These are phyloP conservation scores for Thymelicus sylvestris DNA, from an alignment of 2,888 invertebrate genomes.

Conservation along the genomic window DNA sequence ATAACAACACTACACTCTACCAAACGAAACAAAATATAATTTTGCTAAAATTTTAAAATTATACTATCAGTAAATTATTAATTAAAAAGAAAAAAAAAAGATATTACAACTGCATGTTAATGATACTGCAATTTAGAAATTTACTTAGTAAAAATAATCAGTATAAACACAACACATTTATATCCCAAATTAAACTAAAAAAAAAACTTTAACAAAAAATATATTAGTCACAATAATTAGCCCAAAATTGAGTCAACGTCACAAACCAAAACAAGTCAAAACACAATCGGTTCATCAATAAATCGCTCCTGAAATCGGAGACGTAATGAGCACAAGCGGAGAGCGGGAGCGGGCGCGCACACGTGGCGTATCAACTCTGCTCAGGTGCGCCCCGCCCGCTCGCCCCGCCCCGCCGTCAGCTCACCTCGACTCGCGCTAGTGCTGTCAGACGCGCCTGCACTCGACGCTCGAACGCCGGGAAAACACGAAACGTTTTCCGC, in stretches of 20 bases:
- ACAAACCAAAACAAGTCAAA: conserved; percentile 7
- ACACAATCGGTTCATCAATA: conserved; percentile 51
- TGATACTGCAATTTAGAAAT: too few relatives aligned
- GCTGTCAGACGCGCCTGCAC: conserved; percentile 75
- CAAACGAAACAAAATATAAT: too few relatives aligned
- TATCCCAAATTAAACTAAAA: too few relatives aligned
- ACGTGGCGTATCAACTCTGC: conserved; percentile 58
- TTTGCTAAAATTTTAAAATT: too few relatives aligned
- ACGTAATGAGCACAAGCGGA: conserved; percentile 57
- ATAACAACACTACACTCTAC: too few relatives aligned
- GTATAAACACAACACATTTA: too few relatives aligned
- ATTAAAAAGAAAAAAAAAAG: too few relatives aligned
- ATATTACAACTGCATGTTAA: too few relatives aligned
- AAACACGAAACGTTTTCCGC: conserved; percentile 81
- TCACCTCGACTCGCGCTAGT: conserved; percentile 45
- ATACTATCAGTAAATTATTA: too few relatives aligned
- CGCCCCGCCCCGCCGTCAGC: conserved; percentile 62
- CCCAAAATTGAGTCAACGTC: neutral
- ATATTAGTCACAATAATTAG: neutral
- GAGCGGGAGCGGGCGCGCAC: conserved; percentile 58
- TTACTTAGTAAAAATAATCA: too few relatives aligned
- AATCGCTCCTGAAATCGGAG: conserved; percentile 72
- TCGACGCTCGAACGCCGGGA: conserved; percentile 83
- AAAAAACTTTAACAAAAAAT: too few relatives aligned
- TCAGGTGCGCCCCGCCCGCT: conserved; percentile 80